Base-by-base conservation (phyloP, 2,113 vertebrate genomes). In the Natator depressus region DNA sequence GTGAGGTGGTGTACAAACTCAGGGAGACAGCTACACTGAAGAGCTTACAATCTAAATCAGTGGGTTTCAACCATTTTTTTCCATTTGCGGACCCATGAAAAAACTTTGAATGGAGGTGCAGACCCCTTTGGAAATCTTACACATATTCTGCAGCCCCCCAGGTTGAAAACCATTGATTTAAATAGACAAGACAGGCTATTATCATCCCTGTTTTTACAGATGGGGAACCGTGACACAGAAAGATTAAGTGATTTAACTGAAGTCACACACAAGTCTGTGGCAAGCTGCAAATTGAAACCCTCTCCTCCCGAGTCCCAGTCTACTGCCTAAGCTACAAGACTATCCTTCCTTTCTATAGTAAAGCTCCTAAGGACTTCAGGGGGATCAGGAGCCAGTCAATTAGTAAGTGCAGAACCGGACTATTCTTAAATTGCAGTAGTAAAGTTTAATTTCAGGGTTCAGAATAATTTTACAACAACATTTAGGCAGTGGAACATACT, bases 241-340 rank as follows among this genome's bases (percentile, higher is more conserved):
- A 89, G 72, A 89, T 95, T 91, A 88, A 72, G 54, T 84, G 78
- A 94, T 57, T n/a, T 78, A 55, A 85, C 80, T 89, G 89, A 88
- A 86, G 10, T 46, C 80, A 86, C 76, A 82, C 27, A 86, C 88
- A 89, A 87, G 4, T 19, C 38, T 72, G 25, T 51, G 54, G 89
- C 94, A 84, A 94, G 6, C 51, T 49, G 55, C n/a, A 80, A 92
- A 89, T 85, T 49, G 81, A 50, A 89, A 24, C 27, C 55, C 89
- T 59, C 53, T 76, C 59, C 94, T 69, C 76, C 93, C 62, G 89
- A 94, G 80, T 49, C 72, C 83, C 25, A 86, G 69, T 0, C 29
- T 24, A 80, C 76, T 1, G 0, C 78, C 69, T 72, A 14, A 80
- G 72, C 49, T 86, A 80, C 22, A 54, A 0, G 0, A 54, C 31